phyloP scores from a whole-genome alignment of 2,797 vertebrate genomes.

The Huso huso region DNA sequence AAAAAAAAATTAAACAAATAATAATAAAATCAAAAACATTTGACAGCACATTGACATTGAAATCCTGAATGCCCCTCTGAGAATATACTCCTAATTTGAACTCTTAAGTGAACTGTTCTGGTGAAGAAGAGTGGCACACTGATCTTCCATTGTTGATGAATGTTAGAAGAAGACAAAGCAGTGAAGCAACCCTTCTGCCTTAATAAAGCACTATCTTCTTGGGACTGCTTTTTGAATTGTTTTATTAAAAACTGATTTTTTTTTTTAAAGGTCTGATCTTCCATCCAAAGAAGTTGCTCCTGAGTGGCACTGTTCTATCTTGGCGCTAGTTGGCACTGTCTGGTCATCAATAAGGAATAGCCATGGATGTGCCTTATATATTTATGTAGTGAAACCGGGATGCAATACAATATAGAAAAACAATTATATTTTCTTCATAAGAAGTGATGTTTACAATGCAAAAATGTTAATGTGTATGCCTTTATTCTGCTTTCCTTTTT shows the following conservation, averaged over 20 bases:
- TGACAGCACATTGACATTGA: background rate
- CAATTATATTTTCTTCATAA: too few relatives aligned
- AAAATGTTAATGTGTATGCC: too few relatives aligned
- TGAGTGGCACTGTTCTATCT: background rate
- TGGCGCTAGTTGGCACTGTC: background rate
- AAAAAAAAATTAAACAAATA: conserved; percentile 4
- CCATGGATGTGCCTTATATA: conserved; percentile 58
- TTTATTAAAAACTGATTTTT: conserved; percentile 19
- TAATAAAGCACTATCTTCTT: conserved; percentile 49
- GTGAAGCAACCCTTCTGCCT: conserved; percentile 36
- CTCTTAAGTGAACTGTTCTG: conserved; percentile 24
- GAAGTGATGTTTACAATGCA: too few relatives aligned
- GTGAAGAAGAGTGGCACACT: conserved; percentile 39
- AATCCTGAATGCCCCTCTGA: too few relatives aligned
- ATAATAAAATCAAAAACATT: conserved; percentile 14
- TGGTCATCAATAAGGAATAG: conserved; percentile 27
- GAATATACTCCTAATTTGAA: too few relatives aligned
- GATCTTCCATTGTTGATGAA: conserved; percentile 35
- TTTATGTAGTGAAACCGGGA: too few relatives aligned
- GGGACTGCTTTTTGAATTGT: conserved; percentile 48
- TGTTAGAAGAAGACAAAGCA: conserved; percentile 30
- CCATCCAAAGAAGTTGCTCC: background rate
- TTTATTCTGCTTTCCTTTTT: too few relatives aligned
- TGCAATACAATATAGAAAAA: too few relatives aligned
- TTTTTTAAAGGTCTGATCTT: background rate